These are phyloP conservation scores for Heterodera carotae DNA, from an alignment of 1,140 invertebrate species.

Conservation along the genomic window DNA sequence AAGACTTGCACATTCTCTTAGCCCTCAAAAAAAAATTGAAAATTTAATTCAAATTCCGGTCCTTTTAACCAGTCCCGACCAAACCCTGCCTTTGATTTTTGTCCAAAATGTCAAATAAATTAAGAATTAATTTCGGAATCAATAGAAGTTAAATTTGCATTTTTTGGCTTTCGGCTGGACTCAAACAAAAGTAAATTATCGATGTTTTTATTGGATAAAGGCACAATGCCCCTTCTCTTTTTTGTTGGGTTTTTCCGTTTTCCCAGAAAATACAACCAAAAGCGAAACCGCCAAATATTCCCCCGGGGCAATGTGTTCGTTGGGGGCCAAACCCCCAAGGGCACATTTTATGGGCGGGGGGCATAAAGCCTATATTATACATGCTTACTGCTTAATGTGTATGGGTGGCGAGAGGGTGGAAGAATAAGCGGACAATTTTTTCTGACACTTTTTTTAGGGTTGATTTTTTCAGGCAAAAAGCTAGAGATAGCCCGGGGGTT, in stretches of 20 bases:
- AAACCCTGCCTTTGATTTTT: background rate
- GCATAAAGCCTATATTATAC: background rate
- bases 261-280: background rate
- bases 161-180: background rate
- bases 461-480: too few species aligned
- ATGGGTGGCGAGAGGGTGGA: too few species aligned
- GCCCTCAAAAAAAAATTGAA: too few species aligned
- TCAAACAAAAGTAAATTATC: conserved; percentile 1
- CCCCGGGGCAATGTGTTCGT: background rate
- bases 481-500: too few species aligned
- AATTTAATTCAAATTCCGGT: background rate
- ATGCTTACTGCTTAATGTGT: too few species aligned
- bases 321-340: background rate
- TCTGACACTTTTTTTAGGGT: too few species aligned
- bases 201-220: background rate
- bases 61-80: too few species aligned
- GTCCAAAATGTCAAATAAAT: background rate
- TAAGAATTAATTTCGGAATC: background rate
- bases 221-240: background rate
- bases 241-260: background rate
- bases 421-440: too few species aligned
- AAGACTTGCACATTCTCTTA: too few species aligned
- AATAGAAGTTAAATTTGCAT: background rate
- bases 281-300: background rate
- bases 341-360: background rate